phyloP scores from a whole-genome alignment of 1,140 invertebrate species.

The Bursaphelenchus mucronatus region DNA sequence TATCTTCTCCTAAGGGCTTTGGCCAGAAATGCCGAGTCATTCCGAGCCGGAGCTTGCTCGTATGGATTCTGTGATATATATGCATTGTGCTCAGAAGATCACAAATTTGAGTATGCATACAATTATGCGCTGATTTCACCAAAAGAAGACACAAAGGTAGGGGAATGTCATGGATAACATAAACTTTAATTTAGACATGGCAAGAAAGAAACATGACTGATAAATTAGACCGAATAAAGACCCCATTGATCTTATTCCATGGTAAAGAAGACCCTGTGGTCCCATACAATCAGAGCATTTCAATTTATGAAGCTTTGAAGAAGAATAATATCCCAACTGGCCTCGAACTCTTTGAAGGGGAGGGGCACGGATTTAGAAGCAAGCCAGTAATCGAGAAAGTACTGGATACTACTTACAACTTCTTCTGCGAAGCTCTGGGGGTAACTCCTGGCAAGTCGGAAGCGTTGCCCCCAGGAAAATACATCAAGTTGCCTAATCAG shows the following conservation, averaged over 20 bases:
- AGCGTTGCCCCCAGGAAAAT: background rate
- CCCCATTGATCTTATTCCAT: constrained; percentile 14
- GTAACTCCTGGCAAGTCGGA: constrained; percentile 1
- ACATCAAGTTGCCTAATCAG: no score
- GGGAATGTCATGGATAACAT: no score
- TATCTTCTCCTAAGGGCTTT: constrained; percentile 16
- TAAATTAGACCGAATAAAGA: constrained; percentile 14
- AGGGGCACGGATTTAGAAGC: constrained; percentile 18
- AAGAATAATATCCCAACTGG: constrained; percentile 14
- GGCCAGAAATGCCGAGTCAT: constrained; percentile 5
- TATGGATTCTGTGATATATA: constrained; percentile 16
- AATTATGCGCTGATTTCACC: constrained; percentile 15
- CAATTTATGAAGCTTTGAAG: constrained; percentile 12
- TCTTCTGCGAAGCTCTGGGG: constrained; percentile 8
- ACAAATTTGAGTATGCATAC: constrained; percentile 16
- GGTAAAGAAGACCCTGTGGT: constrained; percentile 15
- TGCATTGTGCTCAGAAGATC: constrained; percentile 6
- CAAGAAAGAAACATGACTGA: constrained; percentile 14
- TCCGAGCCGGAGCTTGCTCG: constrained; percentile 8
- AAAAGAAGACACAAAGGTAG: background rate
- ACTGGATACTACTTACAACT: constrained; percentile 1
- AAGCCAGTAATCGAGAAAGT: background rate
- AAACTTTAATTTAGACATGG: background rate
- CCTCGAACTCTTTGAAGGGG: constrained; percentile 13
- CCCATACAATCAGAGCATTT: constrained; percentile 5